Evolutionary conservation across 1,140 invertebrate genomes (phyloP).

Genomic region (Solenopsis fugax): DNA sequence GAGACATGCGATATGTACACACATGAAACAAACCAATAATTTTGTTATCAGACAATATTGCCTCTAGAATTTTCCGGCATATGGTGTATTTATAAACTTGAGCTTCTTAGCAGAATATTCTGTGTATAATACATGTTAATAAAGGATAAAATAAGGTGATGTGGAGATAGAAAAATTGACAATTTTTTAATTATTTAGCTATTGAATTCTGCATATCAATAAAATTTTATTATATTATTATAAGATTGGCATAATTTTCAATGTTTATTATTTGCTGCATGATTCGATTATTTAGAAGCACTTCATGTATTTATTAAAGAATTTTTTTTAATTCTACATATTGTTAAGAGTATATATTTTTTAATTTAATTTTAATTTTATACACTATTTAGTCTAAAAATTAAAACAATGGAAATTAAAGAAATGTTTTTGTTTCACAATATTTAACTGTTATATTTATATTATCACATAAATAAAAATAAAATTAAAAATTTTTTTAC

Average conservation of each 20-base stretch:
- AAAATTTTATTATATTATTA: neutral
- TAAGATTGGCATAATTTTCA: neutral
- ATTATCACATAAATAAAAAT: neutral
- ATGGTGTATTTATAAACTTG: constrained; percentile 16
- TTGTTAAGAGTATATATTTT: too few species aligned
- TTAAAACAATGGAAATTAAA: neutral
- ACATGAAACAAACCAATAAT: constrained; percentile 2
- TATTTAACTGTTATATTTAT: neutral
- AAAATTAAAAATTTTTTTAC: neutral
- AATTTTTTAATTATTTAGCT: neutral
- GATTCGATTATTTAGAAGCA: neutral
- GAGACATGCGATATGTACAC: neutral
- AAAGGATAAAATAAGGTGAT: neutral
- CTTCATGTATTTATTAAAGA: too few species aligned
- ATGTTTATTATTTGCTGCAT: constrained; percentile 1
- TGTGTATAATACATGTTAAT: neutral
- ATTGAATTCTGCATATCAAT: neutral
- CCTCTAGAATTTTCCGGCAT: neutral
- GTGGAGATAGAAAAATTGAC: constrained; percentile 1
- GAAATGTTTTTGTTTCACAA: neutral
- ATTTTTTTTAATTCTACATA: too few species aligned
- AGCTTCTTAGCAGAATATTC: constrained; percentile 25
- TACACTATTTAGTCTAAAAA: too few species aligned
- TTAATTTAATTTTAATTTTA: too few species aligned
- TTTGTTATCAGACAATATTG: constrained; percentile 10